A percentile compares a stretch with the other conserved stretches of the same genome.
phyloP scores from a whole-genome alignment of 53 echinoderm and acorn worm species.

The Astropecten irregularis region DNA sequence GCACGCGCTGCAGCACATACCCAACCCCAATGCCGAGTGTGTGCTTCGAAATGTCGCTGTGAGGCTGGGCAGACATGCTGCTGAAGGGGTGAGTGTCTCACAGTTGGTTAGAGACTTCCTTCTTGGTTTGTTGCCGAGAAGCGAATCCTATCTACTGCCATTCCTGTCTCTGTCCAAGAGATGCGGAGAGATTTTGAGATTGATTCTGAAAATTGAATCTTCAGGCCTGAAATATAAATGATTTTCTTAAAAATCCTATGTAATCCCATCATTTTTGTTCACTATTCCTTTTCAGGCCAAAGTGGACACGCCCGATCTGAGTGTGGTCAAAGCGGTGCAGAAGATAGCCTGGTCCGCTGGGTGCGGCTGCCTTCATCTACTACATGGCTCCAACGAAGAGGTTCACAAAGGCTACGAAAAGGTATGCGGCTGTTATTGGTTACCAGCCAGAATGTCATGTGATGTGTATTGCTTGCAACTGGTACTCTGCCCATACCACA shows the following conservation, averaged over 20 bases:
- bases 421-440: slow-evolving; percentile 48
- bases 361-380: slow-evolving; percentile 81
- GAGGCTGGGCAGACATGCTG: slow-evolving; percentile 84
- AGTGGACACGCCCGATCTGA: slow-evolving; percentile 81
- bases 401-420: slow-evolving; percentile 95
- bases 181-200: too few relatives aligned
- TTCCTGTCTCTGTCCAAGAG: neutral
- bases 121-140: too few relatives aligned
- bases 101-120: too few relatives aligned
- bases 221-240: too few relatives aligned
- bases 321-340: slow-evolving; percentile 94
- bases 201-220: too few relatives aligned
- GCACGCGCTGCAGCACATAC: slow-evolving; percentile 97
- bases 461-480: too few relatives aligned
- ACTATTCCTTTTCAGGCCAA: slow-evolving; percentile 72
- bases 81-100: slow-evolving; percentile 92
- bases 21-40: slow-evolving; percentile 96
- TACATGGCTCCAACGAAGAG: slow-evolving; percentile 93
- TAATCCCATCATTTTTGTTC: too few relatives aligned
- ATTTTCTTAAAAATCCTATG: too few relatives aligned
- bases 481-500: too few relatives aligned
- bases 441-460: too few relatives aligned
- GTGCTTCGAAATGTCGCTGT: slow-evolving; percentile 95
- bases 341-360: slow-evolving; percentile 99
- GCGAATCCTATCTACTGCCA: neutral